Conservation (phyloP, 2,797 vertebrate species). For the Catamblyrhynchus diadema region DNA sequence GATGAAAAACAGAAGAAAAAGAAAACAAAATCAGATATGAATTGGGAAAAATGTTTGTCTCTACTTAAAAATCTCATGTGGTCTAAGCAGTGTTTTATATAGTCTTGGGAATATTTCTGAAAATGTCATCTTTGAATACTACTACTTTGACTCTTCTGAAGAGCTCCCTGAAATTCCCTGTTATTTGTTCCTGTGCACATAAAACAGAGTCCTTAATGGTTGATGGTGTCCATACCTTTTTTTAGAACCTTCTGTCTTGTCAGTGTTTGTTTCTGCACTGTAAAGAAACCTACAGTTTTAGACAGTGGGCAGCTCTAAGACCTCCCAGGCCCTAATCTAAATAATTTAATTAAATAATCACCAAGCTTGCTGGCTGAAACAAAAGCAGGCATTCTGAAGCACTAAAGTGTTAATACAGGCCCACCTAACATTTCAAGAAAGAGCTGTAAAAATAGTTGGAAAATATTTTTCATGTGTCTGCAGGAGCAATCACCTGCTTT, state of each 20-base stretch:
- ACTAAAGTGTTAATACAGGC: not conserved
- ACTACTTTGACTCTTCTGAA: not conserved
- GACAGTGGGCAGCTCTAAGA: not conserved
- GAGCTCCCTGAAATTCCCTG: not conserved
- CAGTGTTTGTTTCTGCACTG: not conserved
- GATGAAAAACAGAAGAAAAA: not conserved
- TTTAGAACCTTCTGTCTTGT: not conserved
- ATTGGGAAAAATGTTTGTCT: not conserved
- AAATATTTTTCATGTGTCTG: not conserved
- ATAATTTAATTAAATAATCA: not conserved
- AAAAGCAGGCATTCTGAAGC: not conserved
- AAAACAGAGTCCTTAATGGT: not conserved
- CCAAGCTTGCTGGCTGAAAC: not conserved
- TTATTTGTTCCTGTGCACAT: not conserved
- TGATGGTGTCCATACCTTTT: not conserved
- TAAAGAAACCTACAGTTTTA: not conserved
- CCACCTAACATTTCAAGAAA: not conserved
- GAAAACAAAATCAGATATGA: not conserved
- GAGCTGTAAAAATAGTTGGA: not conserved
- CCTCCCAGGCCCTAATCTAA: not conserved
- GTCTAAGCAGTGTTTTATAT: not conserved
- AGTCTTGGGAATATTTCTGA: not conserved
- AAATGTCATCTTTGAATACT: not conserved
- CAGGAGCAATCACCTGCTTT: not conserved
- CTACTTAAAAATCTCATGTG: not conserved